Evolutionary conservation across 2,113 vertebrate species (phyloP), one percentile per base, ranked within the genome.

Genomic region (Takifugu flavidus): DNA sequence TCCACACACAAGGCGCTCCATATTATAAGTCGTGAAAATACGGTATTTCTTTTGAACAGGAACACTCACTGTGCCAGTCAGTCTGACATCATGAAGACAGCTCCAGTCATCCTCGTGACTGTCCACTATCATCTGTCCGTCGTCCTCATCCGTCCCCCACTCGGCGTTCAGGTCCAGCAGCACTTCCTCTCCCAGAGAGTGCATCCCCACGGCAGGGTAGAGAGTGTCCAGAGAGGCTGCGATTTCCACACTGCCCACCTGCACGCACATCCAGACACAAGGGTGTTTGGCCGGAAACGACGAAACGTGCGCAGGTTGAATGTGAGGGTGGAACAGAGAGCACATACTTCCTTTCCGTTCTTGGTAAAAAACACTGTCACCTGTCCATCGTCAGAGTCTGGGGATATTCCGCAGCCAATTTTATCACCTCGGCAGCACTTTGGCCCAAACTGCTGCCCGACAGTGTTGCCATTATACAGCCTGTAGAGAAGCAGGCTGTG

Each of bases 361-460:
- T 95, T 96, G 73, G 95, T 98, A 79, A 98, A 98, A 88, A 98
- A 98, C 53, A 96, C 93, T 53, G 94, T 94, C 25, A 95, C 88
- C 7, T 94, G 94, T 75, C 93, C 94, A 4, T 94, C 92, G 25
- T 96, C 93, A 5, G 93, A 91, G 20, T 93, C 92, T 27, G 87
- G 83, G 52, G 93, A 91, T 49, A 98, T 94, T 15, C 96, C 96
- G 39, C 95, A 98, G 64, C 96, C 96, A 1, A 98, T 94, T 20
- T 91, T 90, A 79, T 98, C 96, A 0, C 95, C 96, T 0, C 93
- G 92, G 79, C 91, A 94, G 88, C 95, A 97, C 79, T 98, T 97
- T 43, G 94, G 92, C 59, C 95, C 95, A 44, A 98, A 96, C 84
- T 98, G 96, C 71, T 95, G 93, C 12, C 96, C 96, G 27, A 95